Percentiles rank a stretch among this genome's conserved stretches.
Conservation (phyloP, 2,888 invertebrate genomes). For the Noctua fimbriata region DNA sequence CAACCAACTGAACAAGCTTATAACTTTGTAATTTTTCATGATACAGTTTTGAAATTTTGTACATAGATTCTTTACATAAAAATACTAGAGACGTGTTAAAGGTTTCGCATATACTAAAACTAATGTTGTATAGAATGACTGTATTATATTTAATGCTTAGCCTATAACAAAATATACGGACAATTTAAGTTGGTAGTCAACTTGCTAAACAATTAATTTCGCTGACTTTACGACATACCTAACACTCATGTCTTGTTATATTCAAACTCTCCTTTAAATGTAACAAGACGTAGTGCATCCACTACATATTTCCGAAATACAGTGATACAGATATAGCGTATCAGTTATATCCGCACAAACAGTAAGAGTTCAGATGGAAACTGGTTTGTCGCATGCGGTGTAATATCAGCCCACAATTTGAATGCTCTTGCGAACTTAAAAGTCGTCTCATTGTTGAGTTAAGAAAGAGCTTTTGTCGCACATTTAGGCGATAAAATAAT, state of each 20-base stretch:
- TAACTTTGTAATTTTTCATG: no score
- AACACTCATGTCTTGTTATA: background rate
- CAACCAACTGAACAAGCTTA: no score
- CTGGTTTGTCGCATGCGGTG: conserved; percentile 44
- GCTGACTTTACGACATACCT: background rate
- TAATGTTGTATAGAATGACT: background rate
- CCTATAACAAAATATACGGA: background rate
- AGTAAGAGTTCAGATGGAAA: conserved; percentile 44
- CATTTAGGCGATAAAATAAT: background rate
- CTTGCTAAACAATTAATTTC: background rate
- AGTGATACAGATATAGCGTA: conserved; percentile 21
- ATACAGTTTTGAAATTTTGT: no score
- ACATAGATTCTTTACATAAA: no score
- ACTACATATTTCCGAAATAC: conserved; percentile 20
- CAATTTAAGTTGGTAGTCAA: background rate
- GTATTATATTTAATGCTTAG: background rate
- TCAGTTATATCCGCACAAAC: conserved; percentile 33
- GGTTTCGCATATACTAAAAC: no score
- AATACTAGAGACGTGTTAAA: no score
- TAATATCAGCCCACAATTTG: conserved; percentile 47
- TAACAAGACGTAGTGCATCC: background rate
- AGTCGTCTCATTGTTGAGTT: conserved; percentile 30
- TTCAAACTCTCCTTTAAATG: background rate
- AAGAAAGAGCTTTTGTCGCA: conserved; percentile 24
- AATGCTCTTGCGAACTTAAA: conserved; percentile 46